Percentiles rank a stretch among this genome's conserved stretches.
Conservation (phyloP, 2,888 invertebrate species). For the Andricus curvator region DNA sequence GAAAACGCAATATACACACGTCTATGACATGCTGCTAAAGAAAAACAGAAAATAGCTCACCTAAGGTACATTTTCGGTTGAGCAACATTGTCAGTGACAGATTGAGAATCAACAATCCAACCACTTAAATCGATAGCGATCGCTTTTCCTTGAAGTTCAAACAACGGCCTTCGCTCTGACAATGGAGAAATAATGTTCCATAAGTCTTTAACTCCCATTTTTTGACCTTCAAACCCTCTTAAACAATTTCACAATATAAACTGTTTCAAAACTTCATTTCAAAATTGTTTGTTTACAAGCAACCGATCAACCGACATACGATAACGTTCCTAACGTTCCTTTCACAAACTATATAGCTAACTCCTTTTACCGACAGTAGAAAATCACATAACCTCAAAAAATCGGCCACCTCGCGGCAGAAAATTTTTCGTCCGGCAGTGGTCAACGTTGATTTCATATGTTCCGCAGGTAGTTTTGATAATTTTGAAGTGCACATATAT, state of each 20-base stretch:
- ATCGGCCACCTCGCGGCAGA: neutral
- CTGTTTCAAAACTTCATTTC: neutral
- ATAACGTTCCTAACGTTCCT: too few relatives aligned
- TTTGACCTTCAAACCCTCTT: constrained; percentile 25
- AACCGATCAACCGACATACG: neutral
- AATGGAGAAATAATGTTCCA: constrained; percentile 90
- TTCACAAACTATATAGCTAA: neutral
- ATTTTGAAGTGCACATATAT: constrained; percentile 1
- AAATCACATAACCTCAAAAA: constrained; percentile 22
- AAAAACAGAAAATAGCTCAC: constrained; percentile 77
- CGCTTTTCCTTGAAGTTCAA: constrained; percentile 88
- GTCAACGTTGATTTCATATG: neutral
- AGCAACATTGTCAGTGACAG: constrained; percentile 85
- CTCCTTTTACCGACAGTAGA: neutral
- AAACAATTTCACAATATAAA: neutral
- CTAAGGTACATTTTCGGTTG: constrained; percentile 91
- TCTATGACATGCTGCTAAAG: neutral
- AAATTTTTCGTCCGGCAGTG: neutral
- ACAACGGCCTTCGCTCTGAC: constrained; percentile 87
- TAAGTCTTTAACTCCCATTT: constrained; percentile 93
- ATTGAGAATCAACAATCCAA: constrained; percentile 94
- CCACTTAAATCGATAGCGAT: constrained; percentile 94
- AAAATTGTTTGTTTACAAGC: constrained; percentile 16
- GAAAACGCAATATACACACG: neutral
- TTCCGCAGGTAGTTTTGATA: neutral